Conservation (phyloP, 2,797 vertebrate genomes). For the Austrolebias charrua region DNA sequence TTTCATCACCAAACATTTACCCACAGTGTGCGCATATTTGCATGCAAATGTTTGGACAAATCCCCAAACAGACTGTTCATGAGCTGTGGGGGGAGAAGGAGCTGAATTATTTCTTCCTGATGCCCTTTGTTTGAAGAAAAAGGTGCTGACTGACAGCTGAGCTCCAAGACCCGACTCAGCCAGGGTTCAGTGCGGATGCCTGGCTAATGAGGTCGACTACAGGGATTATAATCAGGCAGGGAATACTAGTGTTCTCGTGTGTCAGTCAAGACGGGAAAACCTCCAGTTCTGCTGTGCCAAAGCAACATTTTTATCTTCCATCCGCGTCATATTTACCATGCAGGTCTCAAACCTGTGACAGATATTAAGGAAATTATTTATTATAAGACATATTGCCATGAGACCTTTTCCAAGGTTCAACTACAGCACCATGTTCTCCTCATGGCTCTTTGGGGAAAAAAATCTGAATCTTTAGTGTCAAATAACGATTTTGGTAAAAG, state of each 20-base stretch:
- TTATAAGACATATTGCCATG: neutral
- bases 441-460: slow-evolving; percentile 55
- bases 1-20: slow-evolving; percentile 33
- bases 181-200: slow-evolving; percentile 82
- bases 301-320: slow-evolving; percentile 64
- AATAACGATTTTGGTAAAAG: slow-evolving; percentile 48
- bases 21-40: slow-evolving; percentile 32
- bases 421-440: slow-evolving; percentile 47
- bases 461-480: slow-evolving; percentile 64
- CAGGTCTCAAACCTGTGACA: slow-evolving; percentile 58
- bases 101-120: slow-evolving; percentile 74
- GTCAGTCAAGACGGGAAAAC: slow-evolving; percentile 77
- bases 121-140: slow-evolving; percentile 76
- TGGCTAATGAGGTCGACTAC: slow-evolving; percentile 82
- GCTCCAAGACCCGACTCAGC: slow-evolving; percentile 74
- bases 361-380: slow-evolving; percentile 71
- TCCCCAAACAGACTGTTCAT: slow-evolving; percentile 59
- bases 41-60: slow-evolving; percentile 52
- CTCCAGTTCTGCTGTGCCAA: slow-evolving; percentile 63
- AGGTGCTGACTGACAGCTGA: slow-evolving; percentile 82
- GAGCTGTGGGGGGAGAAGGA: slow-evolving; percentile 50
- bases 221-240: slow-evolving; percentile 81
- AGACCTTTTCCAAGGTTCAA: slow-evolving; percentile 50
- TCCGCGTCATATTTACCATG: slow-evolving; percentile 71
- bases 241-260: slow-evolving; percentile 80